Percentiles rank a stretch among this genome's conserved stretches.
These are phyloP conservation scores for Pyrocoelia pectoralis DNA, from an alignment of 2,888 invertebrate genomes.

Conservation along the genomic window DNA sequence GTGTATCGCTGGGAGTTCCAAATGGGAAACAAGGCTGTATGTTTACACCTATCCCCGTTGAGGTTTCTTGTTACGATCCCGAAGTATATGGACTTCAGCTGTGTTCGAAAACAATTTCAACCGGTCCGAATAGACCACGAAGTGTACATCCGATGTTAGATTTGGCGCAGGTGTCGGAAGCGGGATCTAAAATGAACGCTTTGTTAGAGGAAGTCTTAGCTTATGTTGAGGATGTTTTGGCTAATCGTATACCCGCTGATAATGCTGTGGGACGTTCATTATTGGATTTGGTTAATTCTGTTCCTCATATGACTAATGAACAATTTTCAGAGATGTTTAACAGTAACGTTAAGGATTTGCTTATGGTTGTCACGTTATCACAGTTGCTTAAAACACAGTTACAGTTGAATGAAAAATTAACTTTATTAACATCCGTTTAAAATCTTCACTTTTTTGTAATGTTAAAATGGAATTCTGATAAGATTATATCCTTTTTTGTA, in stretches of 20 bases:
- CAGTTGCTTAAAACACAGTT: conserved; percentile 96
- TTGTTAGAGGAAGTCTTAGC: conserved; percentile 80
- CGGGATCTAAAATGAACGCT: conserved; percentile 78
- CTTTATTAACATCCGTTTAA: conserved; percentile 75
- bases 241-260: conserved; percentile 77
- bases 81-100: conserved; percentile 85
- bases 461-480: no score
- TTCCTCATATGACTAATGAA: conserved; percentile 89
- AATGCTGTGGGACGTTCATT: conserved; percentile 91
- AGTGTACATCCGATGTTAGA: conserved; percentile 59
- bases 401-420: conserved; percentile 95
- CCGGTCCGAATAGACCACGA: conserved; percentile 54
- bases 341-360: conserved; percentile 93
- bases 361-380: conserved; percentile 96
- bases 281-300: conserved; percentile 88
- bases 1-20: conserved; percentile 93
- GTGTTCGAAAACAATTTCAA: conserved; percentile 81
- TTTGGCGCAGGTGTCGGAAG: conserved; percentile 81
- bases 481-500: conserved; percentile 44
- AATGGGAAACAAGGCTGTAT: conserved; percentile 92
- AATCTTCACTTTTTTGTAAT: no score
- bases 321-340: conserved; percentile 96
- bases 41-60: conserved; percentile 95
- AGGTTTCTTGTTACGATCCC: conserved; percentile 89
- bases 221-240: conserved; percentile 94